Conservation (phyloP, 2,797 vertebrate species). For the Enteromius anoplus region DNA sequence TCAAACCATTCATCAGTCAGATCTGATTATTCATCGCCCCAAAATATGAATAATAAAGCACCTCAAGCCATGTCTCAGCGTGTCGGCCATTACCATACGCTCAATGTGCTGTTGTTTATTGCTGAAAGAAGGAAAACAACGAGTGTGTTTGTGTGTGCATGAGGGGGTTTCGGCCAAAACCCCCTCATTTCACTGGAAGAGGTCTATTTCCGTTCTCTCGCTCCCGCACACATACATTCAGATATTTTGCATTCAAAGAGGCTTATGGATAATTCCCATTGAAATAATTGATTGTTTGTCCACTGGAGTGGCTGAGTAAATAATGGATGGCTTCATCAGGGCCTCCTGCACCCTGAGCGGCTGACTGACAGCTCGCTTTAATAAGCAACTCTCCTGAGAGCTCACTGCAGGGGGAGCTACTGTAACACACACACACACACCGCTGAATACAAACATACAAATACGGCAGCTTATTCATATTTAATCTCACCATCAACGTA, state of each 20-base stretch:
- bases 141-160: slow-evolving; percentile 19
- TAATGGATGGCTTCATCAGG: slow-evolving; percentile 76
- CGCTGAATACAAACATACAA: slow-evolving; percentile 39
- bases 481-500: slow-evolving; percentile 43
- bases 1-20: slow-evolving; percentile 75
- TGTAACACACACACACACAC: slow-evolving; percentile 42
- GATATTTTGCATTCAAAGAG: slow-evolving; percentile 66
- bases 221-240: slow-evolving; percentile 1
- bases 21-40: slow-evolving; percentile 78
- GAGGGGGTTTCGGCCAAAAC: slow-evolving; percentile 2
- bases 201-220: slow-evolving; percentile 9
- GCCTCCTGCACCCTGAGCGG: slow-evolving; percentile 59
- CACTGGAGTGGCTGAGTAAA: slow-evolving; percentile 68
- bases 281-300: slow-evolving; percentile 76
- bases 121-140: slow-evolving; percentile 7
- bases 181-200: not conserved
- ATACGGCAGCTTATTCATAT: slow-evolving; percentile 43
- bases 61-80: slow-evolving; percentile 44
- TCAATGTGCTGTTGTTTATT: slow-evolving; percentile 41
- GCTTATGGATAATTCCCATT: slow-evolving; percentile 69
- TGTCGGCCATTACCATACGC: slow-evolving; percentile 66
- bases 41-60: slow-evolving; percentile 79
- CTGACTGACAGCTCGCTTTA: slow-evolving; percentile 65
- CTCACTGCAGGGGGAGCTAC: slow-evolving; percentile 49
- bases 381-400: slow-evolving; percentile 58